These are phyloP conservation scores for Rhopalosiphum padi DNA, from an alignment of 1,140 invertebrate species.

Conservation along the genomic window DNA sequence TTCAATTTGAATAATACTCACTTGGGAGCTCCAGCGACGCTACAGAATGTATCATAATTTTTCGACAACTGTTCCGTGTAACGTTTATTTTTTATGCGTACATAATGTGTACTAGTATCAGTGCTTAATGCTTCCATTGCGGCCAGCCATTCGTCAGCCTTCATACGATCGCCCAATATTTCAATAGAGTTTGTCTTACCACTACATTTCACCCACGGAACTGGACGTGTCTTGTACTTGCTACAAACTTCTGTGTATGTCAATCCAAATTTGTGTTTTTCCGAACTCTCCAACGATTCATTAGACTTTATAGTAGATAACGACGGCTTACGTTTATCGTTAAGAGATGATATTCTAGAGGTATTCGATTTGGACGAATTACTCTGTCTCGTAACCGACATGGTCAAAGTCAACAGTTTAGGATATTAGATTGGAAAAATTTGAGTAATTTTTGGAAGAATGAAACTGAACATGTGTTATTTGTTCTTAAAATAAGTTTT, in stretches of 20 bases:
- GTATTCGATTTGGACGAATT: neutral
- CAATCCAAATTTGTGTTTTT: neutral
- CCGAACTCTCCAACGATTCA: neutral
- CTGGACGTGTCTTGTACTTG: neutral
- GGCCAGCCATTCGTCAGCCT: slow-evolving; percentile 74
- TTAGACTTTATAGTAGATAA: neutral
- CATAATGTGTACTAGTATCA: slow-evolving; percentile 70
- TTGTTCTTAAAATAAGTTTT: neutral
- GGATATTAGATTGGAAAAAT: neutral
- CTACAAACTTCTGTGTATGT: neutral
- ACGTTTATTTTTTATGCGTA: slow-evolving; percentile 66
- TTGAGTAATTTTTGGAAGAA: neutral
- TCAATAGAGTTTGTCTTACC: neutral
- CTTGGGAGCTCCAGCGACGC: neutral
- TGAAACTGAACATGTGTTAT: neutral
- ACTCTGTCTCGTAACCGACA: neutral
- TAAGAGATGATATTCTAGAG: neutral
- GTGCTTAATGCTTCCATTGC: slow-evolving; percentile 72
- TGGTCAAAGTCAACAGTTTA: neutral
- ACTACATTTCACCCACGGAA: neutral
- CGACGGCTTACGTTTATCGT: neutral
- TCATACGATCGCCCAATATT: slow-evolving; percentile 68
- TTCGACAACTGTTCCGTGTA: neutral
- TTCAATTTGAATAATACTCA: neutral
- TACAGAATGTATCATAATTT: neutral